Percentiles rank a stretch among this genome's conserved stretches.
Evolutionary conservation across 2,888 invertebrate genomes (phyloP).

Genomic region (Patella pellucida): DNA sequence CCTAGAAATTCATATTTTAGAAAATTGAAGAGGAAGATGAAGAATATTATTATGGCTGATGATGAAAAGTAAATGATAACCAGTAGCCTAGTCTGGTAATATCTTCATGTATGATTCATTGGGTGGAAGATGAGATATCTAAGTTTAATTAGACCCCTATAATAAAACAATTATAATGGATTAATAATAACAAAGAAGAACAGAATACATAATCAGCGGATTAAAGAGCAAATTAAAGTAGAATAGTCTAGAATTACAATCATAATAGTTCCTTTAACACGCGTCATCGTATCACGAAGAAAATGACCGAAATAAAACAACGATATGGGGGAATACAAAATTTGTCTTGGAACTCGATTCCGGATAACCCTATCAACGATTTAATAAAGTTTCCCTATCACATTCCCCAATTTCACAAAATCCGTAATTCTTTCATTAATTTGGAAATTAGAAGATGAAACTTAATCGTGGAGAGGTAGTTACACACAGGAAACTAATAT

Average conservation of each 20-base stretch:
- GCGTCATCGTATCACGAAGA: background rate
- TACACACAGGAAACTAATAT: slow-evolving; percentile 22
- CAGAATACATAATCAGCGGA: slow-evolving; percentile 9
- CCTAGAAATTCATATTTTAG: no score
- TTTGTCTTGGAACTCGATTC: background rate
- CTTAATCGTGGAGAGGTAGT: slow-evolving; percentile 21
- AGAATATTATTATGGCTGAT: no score
- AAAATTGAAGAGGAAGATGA: no score
- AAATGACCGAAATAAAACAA: no score
- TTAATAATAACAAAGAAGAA: background rate
- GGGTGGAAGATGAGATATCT: background rate
- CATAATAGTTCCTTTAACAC: slow-evolving; percentile 1
- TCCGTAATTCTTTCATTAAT: slow-evolving; percentile 29
- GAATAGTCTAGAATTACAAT: background rate
- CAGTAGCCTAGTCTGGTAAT: no score
- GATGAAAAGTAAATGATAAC: no score
- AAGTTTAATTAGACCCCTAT: background rate
- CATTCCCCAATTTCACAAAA: slow-evolving; percentile 22
- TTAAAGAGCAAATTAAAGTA: background rate
- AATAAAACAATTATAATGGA: slow-evolving; percentile 10
- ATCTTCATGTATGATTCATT: background rate
- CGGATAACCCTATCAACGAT: slow-evolving; percentile 9
- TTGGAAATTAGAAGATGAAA: slow-evolving; percentile 30
- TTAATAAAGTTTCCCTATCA: slow-evolving; percentile 7
- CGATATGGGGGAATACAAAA: background rate